Evolutionary conservation across 2,113 vertebrate genomes (phyloP), one percentile per base, ranked within the genome.

Genomic region (Paralichthys olivaceus): DNA sequence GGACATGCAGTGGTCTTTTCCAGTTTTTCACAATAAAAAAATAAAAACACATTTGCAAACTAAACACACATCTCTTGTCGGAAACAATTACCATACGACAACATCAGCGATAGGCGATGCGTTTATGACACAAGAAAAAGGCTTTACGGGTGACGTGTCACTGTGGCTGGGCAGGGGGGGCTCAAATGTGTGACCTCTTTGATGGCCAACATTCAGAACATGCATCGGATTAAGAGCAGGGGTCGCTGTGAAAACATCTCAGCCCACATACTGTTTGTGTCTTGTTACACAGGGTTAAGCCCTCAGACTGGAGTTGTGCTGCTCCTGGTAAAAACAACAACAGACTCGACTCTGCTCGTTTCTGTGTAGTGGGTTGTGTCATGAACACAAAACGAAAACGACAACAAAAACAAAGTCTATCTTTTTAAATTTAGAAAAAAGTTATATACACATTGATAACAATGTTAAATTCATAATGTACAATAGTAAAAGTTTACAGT

Each of bases 401-500:
- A 75, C 67, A 75, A 64, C 68, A 57, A 9, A 74, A 83, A 29
- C 2, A 51, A 66, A 77, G 57, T 53, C 68, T 69, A 65, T 79
- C 57, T 65, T 83, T 77, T 84, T 54, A 63, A 84, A 89, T 92
- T 89, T 88, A 91, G 85, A 90, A 91, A 81, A 93, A 87, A 87
- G 82, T 84, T 93, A 92, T 93, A 93, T 93, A 94, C 91, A 95
- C 91, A 91, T 78, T 79, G 84, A 93, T 90, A 93, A 89, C 84
- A 91, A 92, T 90, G 87, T 90, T 93, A 91, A 94, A 92, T 93
- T 90, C 80, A 87, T 92, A 91, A 92, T 93, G 92, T 94, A 94
- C 94, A 94, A 87, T 93, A 92, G 91, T 89, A 94, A 93, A 94
- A 89, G 89, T 93, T 92, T 93, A 94, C 93, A 94, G 93, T 93